Conservation (phyloP, 2,113 vertebrate species). For the Lucifuga dentata region DNA sequence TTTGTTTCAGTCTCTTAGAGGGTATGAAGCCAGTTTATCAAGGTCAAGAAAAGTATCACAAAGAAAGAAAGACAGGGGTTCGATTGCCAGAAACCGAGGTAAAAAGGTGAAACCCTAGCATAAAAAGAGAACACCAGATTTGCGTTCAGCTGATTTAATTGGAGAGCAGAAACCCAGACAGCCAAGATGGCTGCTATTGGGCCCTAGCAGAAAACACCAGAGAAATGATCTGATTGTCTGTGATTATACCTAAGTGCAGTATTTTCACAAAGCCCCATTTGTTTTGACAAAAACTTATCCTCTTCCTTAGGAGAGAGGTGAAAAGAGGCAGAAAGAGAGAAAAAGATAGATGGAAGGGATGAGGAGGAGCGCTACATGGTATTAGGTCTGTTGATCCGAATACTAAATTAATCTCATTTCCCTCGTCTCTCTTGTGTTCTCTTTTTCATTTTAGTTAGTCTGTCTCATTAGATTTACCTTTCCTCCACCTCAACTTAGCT, state of each 20-base stretch:
- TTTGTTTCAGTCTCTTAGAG: too few relatives aligned
- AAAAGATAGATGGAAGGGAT: constrained; percentile 16
- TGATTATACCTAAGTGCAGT: constrained; percentile 70
- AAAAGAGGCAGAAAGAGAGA: constrained; percentile 30
- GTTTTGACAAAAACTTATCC: constrained; percentile 65
- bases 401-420: constrained; percentile 24
- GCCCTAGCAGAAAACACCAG: constrained; percentile 55
- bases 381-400: constrained; percentile 49
- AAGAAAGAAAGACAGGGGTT: too few relatives aligned
- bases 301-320: constrained; percentile 39
- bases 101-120: too few relatives aligned
- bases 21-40: background rate
- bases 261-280: constrained; percentile 68
- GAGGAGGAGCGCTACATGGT: constrained; percentile 30
- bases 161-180: constrained; percentile 27
- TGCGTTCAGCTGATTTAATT: constrained; percentile 17
- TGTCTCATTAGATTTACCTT: background rate
- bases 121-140: too few relatives aligned
- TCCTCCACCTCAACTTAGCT: background rate
- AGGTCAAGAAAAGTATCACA: background rate
- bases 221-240: constrained; percentile 58
- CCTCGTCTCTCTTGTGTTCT: constrained; percentile 7
- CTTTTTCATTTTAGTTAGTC: background rate
- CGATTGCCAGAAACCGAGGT: too few relatives aligned
- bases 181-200: constrained; percentile 38